Evolutionary conservation across 1,140 invertebrate species (phyloP).

Genomic region (Mesaphorura yosii): DNA sequence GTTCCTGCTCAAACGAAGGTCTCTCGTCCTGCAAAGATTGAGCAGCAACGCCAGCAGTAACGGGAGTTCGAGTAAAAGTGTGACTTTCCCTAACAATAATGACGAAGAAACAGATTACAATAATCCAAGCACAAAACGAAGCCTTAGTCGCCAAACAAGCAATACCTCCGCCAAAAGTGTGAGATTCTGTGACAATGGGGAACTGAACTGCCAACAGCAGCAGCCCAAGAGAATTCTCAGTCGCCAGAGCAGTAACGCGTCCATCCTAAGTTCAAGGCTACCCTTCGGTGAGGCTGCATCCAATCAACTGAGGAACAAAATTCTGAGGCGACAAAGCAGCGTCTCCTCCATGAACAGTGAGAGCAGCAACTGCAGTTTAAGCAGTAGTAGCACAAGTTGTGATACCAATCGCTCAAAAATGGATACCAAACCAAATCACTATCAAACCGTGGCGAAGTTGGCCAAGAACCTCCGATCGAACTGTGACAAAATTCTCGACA

Average conservation of each 20-base stretch:
- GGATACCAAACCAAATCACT: not conserved
- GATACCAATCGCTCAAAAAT: no score
- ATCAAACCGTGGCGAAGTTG: not conserved
- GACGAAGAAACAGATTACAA: not conserved
- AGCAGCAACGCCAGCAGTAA: not conserved
- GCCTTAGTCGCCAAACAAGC: not conserved
- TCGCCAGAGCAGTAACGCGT: not conserved
- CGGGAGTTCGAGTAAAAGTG: not conserved
- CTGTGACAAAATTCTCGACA: slow-evolving; percentile 28
- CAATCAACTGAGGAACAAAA: no score
- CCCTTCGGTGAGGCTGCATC: no score
- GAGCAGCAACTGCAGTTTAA: not conserved
- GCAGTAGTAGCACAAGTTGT: not conserved
- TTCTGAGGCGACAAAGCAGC: not conserved
- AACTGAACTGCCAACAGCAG: no score
- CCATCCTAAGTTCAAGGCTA: no score
- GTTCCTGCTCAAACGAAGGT: not conserved
- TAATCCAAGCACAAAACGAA: no score
- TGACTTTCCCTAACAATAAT: not conserved
- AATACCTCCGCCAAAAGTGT: not conserved
- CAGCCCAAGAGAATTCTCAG: no score
- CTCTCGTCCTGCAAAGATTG: not conserved
- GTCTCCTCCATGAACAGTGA: not conserved
- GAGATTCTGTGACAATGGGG: no score
- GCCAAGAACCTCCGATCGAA: slow-evolving; percentile 18